phyloP scores from a whole-genome alignment of 2,888 invertebrate species.

The Tinea pellionella region DNA sequence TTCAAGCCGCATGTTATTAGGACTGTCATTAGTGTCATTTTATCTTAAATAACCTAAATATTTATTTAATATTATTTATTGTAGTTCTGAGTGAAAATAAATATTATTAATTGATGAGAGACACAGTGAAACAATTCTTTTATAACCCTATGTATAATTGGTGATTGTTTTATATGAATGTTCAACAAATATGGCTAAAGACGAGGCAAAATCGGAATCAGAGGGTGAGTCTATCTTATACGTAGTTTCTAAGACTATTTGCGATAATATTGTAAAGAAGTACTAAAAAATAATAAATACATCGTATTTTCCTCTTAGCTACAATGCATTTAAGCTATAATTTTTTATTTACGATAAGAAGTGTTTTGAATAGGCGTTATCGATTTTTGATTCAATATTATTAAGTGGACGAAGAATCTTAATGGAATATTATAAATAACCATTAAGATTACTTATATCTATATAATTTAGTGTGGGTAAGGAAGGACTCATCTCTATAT shows the following conservation, averaged over 20 bases:
- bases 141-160: too few species aligned
- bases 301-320: too few species aligned
- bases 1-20: neutral
- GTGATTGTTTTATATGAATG: neutral
- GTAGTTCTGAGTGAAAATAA: too few species aligned
- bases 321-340: too few species aligned
- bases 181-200: neutral
- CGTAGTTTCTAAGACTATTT: neutral
- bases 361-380: neutral
- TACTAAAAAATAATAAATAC: too few species aligned
- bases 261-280: neutral
- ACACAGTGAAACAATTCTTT: too few species aligned
- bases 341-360: neutral
- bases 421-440: too few species aligned
- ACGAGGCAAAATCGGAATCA: neutral
- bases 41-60: neutral
- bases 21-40: neutral
- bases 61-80: neutral
- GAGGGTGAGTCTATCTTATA: neutral
- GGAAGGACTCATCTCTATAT: too few species aligned
- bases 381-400: neutral
- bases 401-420: neutral
- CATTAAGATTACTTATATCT: too few species aligned
- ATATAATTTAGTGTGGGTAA: too few species aligned
- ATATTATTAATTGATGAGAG: too few species aligned